These are phyloP conservation scores for Auanema sp. DNA, from an alignment of 2,888 invertebrate species.

Conservation along the genomic window DNA sequence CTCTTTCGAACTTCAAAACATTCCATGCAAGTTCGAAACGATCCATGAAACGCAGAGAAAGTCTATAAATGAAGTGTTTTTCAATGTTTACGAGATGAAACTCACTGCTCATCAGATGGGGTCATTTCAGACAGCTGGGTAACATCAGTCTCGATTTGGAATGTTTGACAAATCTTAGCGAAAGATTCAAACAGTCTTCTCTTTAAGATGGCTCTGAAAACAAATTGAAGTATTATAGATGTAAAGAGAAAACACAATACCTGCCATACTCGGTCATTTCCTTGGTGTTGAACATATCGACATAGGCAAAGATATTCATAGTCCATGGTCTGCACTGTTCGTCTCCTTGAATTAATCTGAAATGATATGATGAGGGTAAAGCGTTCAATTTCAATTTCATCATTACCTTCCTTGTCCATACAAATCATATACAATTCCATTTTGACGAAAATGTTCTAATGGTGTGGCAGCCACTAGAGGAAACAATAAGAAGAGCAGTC, in stretches of 20 bases:
- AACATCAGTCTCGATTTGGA: conserved; percentile 22
- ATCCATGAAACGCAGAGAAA: conserved; percentile 35
- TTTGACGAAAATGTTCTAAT: conserved; percentile 32
- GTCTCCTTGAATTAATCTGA: conserved; percentile 29
- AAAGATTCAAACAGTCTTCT: conserved; percentile 31
- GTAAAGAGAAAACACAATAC: background rate
- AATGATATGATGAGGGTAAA: background rate
- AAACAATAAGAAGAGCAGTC: conserved; percentile 3
- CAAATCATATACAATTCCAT: conserved; percentile 41
- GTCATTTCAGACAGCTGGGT: conserved; percentile 9
- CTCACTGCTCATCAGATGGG: conserved; percentile 6
- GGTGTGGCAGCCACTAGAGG: conserved; percentile 16
- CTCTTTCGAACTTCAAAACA: conserved; percentile 37
- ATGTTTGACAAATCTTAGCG: conserved; percentile 31
- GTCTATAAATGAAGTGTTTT: conserved; percentile 15
- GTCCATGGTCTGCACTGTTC: conserved; percentile 35
- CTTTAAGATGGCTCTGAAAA: conserved; percentile 26
- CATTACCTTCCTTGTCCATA: conserved; percentile 35
- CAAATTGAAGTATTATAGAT: background rate
- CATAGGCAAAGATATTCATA: conserved; percentile 32
- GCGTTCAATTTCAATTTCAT: conserved; percentile 1
- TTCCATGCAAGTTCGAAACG: conserved; percentile 39
- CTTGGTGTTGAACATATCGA: conserved; percentile 32
- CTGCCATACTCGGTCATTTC: conserved; percentile 36
- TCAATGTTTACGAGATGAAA: background rate